Evolutionary conservation across 2,797 vertebrate genomes (phyloP), one percentile per base, ranked within the genome.

Genomic region (Epinephelus coioides): DNA sequence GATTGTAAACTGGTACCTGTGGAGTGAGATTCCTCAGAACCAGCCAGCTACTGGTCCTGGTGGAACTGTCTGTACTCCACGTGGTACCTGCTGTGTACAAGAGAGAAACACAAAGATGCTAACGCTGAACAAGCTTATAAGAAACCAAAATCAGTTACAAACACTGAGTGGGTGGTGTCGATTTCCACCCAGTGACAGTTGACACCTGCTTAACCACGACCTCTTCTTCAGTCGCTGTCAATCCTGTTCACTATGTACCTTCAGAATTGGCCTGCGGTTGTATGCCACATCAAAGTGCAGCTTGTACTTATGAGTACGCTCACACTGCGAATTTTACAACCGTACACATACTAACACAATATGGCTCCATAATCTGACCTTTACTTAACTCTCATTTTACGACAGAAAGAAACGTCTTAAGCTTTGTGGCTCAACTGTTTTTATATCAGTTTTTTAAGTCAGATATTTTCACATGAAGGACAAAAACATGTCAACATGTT

Each of bases 11-110:
- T 0, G 27, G 86, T 95, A 98, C 98, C 97, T 99, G 98, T 87
- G 98, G 98, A 7, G 98, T 99, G 91, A 99, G 97, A 94, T 99
- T 99, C 87, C 98, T 96, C 83, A 99, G 96, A 83, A 99, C 98
- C 92, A 99, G 95, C 98, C 97, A 99, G 95, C 97, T 99, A 89
- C 97, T 99, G 86, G 97, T 97, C 89, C 98, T 97, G 94, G 93
- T 96, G 93, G 97, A 97, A 95, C 96, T 97, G 95, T 99, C 98
- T 46, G 98, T 97, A 85, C 98, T 99, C 98, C 98, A 99, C 0
- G 98, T 97, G 91, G 97, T 98, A 92, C 97, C 98, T 96, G 90
- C 91, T 95, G 81, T 19, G 18, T 53, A 17, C 1, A 19, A 65
- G 38, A 75, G 14, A 27, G 54, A 84, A 4, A 70, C 12, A 74